Conservation (phyloP, 2,113 vertebrate genomes). For the Cyphomyrus discorhynchus region DNA sequence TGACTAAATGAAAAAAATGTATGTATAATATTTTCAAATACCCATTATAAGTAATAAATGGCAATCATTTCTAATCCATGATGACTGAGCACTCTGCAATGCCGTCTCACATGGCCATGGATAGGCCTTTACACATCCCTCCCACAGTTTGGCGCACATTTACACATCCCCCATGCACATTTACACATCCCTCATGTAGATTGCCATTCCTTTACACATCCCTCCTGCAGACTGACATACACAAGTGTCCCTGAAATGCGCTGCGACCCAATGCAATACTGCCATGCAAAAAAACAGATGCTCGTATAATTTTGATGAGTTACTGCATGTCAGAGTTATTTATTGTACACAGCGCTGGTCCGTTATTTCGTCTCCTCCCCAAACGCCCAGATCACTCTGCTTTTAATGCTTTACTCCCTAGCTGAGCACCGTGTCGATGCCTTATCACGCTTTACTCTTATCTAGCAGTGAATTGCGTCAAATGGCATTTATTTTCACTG, state of each 20-base stretch:
- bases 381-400: background rate
- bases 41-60: background rate
- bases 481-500: constrained; percentile 29
- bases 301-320: background rate
- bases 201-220: background rate
- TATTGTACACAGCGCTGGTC: background rate
- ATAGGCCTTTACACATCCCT: background rate
- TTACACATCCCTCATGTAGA: no score
- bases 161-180: background rate
- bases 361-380: background rate
- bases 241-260: background rate
- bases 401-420: background rate
- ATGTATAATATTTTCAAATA: background rate
- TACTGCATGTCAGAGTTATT: background rate
- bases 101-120: background rate
- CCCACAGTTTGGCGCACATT: rapidly evolving
- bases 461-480: constrained; percentile 6
- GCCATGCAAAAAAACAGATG: background rate
- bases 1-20: background rate
- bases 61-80: background rate
- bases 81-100: background rate
- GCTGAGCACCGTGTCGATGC: background rate
- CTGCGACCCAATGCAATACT: background rate
- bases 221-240: background rate
- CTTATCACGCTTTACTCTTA: background rate